phyloP scores from a whole-genome alignment of 2,797 vertebrate species.

The Sebastes kiyomatsui region DNA sequence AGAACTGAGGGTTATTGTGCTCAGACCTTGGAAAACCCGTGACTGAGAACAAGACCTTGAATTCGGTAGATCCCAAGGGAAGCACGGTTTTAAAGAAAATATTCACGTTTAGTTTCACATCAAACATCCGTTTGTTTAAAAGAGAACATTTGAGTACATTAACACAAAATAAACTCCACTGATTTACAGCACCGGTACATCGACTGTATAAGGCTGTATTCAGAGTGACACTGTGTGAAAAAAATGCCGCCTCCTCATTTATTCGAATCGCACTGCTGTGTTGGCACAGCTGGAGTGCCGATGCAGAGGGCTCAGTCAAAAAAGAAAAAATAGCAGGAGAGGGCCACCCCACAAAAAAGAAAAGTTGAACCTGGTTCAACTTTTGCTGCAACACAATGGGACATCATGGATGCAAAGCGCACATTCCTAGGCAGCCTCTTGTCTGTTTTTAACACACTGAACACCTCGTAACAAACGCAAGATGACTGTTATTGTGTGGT shows the following conservation, averaged over 20 bases:
- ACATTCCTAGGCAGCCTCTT: background rate
- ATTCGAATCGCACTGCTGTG: background rate
- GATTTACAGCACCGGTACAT: background rate
- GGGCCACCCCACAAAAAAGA: background rate
- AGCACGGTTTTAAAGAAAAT: slow-evolving; percentile 24
- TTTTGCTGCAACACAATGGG: background rate
- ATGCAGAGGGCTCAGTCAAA: background rate
- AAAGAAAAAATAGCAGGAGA: background rate
- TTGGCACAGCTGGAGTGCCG: background rate
- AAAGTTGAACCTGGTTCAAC: background rate
- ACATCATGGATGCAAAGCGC: background rate
- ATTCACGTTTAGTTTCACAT: slow-evolving; percentile 6
- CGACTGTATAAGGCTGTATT: background rate
- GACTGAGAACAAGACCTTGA: slow-evolving; percentile 30
- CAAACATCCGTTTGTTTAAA: background rate
- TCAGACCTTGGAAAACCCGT: slow-evolving; percentile 34
- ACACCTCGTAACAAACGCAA: background rate
- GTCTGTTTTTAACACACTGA: background rate
- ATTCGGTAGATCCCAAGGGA: slow-evolving; percentile 22
- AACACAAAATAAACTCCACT: background rate
- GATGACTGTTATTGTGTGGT: background rate
- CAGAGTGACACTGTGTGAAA: background rate
- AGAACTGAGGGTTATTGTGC: background rate
- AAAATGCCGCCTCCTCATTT: background rate
- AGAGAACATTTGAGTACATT: background rate